phyloP scores from a whole-genome alignment of 2,888 invertebrate genomes.

The Diadegma fenestrale region DNA sequence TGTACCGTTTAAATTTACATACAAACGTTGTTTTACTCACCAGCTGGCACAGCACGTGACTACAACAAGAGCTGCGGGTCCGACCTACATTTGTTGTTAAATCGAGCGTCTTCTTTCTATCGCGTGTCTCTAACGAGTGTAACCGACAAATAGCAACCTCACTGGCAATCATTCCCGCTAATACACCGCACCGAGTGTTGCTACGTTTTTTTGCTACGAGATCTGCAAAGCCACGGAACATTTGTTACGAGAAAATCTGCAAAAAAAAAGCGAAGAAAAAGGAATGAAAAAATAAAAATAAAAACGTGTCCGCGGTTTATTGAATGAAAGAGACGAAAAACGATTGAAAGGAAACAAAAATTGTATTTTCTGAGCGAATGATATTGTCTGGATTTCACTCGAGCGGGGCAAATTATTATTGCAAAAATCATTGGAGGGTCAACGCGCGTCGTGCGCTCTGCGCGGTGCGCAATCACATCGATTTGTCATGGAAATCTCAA shows the following conservation, averaged over 20 bases:
- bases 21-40: constrained; percentile 15
- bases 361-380: not conserved
- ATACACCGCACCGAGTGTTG: not conserved
- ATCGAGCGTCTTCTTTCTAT: constrained; percentile 28
- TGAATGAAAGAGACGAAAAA: constrained; percentile 9
- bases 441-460: not conserved
- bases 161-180: constrained; percentile 38
- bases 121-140: constrained; percentile 32
- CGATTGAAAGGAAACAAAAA: not conserved
- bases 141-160: constrained; percentile 50
- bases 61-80: constrained; percentile 29
- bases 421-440: constrained; percentile 43
- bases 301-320: constrained; percentile 13
- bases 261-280: constrained; percentile 8
- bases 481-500: constrained; percentile 63
- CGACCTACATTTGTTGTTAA: constrained; percentile 51
- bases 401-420: constrained; percentile 41
- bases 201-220: not conserved
- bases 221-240: constrained; percentile 34
- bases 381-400: constrained; percentile 17
- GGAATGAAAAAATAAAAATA: not conserved
- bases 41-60: constrained; percentile 25
- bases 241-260: constrained; percentile 42
- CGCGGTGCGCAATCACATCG: constrained; percentile 29
- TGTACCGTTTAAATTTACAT: not conserved